Base-by-base conservation (phyloP, 2,888 invertebrate species). In the Vanessa cardui region DNA sequence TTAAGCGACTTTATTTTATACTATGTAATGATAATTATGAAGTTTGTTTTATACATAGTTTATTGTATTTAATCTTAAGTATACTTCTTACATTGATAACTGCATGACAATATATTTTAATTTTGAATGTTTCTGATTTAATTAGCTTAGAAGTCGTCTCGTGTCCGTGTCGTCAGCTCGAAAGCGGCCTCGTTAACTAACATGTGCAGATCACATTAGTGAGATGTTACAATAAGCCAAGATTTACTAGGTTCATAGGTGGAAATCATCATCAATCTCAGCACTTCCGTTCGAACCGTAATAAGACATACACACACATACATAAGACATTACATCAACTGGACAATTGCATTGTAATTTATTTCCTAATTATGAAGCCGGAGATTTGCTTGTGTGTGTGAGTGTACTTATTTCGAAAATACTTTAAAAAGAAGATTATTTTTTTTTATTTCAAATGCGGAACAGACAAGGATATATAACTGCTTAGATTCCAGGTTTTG, bases 211-310 rank as follows among this genome's bases (percentile, higher is more conserved):
- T 77, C 73, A 75, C 77, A 77, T 77, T 77, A 77, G 73, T 73
- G 74, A 72, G 71, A 75, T 72, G 74, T 72, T 71, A 75, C 74
- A 74, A 73, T 75, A 72, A 73, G 74, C 73, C 60, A 75, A 77
- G 77, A 77, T 77, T 77, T 77, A 77, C 71, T 74, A 72, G 76
- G 77, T 77, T 77, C 77, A 76, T 73, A 76, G 76, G 76, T 76
- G 73, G 73, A 66, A 59, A 67, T 58, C 61, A 72, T 59, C 70
- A 71, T 76, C 68, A 64, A 72, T 76, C 75, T 74, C 63, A 60
- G 62, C 58, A 64, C 68, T 68, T 67, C 67, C 67, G 67, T 67
- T 67, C 59, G 47, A 65, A 59, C 64, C 59, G 66, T 71, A 69
- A 71, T 71, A 62, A 69, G 69, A 71, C 62, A 45, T 69, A 18